Conservation (phyloP, 2,888 invertebrate genomes). For the Cecidostiba fungosa region DNA sequence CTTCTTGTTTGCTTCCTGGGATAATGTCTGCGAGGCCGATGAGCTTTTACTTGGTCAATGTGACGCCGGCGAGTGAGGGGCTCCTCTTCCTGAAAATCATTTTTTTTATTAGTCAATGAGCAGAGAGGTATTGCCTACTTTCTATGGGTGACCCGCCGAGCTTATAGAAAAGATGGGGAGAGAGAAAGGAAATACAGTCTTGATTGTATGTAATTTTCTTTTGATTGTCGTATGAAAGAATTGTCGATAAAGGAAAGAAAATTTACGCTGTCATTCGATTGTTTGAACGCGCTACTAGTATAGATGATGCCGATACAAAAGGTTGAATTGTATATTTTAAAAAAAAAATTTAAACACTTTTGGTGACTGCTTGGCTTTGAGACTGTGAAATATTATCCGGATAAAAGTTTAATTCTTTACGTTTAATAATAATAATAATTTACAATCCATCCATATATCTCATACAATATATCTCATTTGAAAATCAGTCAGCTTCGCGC, state of each 20-base stretch:
- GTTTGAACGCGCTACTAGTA: not conserved
- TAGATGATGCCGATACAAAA: not conserved
- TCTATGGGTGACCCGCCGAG: not conserved
- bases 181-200: not conserved
- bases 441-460: too few relatives aligned
- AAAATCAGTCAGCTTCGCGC: not conserved
- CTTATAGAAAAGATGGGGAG: not conserved
- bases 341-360: too few relatives aligned
- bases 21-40: not conserved
- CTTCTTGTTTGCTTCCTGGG: slow-evolving; percentile 39
- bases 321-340: not conserved
- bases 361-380: too few relatives aligned
- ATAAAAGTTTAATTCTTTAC: too few relatives aligned
- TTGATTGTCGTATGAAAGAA: slow-evolving; percentile 6
- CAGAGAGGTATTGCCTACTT: not conserved
- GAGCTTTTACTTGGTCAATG: slow-evolving; percentile 76
- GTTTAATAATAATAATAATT: too few relatives aligned
- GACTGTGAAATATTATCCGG: too few relatives aligned
- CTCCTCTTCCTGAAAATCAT: slow-evolving; percentile 51
- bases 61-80: slow-evolving; percentile 27
- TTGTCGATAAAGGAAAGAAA: not conserved
- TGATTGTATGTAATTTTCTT: slow-evolving; percentile 17
- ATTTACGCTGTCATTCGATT: not conserved
- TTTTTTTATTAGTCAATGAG: slow-evolving; percentile 27
- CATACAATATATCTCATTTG: not conserved